Base-by-base conservation (phyloP, 2,797 vertebrate genomes). In the Myripristis murdjan region DNA sequence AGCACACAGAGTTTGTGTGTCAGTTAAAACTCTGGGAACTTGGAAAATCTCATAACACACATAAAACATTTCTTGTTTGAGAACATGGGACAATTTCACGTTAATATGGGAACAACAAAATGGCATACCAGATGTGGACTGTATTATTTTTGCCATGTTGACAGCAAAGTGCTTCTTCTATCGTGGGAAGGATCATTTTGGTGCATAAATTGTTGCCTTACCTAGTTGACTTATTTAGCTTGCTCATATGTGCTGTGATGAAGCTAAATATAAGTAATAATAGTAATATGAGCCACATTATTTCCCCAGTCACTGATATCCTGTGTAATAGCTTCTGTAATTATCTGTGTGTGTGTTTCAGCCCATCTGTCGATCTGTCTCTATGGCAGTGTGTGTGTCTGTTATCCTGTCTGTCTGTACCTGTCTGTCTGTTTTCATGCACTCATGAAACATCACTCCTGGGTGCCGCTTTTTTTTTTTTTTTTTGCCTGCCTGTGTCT, bases 281-380 rank as follows among this genome's bases (percentile, higher is more conserved):
- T 83, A 2, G n/a, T 85, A 72, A 52, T 54, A 26, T 20, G 37
- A 52, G 26, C 58, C 64, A 18, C 46, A 62, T 44, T 18, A 7
- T 39, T 28, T 8, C 33, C 46, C 52, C 33, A 70, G 72, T 67
- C 67, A 66, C 52, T 28, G 33, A 66, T 44, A 73, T 88, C 59
- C 58, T 54, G 66, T 62, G 64, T 62, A 64, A 76, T 63, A 82
- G 66, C 75, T 69, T 73, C 67, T 73, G 64, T 74, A 69, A 85
- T 78, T 73, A 81, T 57, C 69, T n/a, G n/a, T 43, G 49, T n/a
- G 20, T 46, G 20, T 70, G 64, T 57, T 8, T 69, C 28, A 58
- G 28, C 31, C 14, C 9, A 18, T 47, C 46, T 47, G 16, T 47
- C 18, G n/a, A 20, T 4, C 41, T 58, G 60, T 73, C 73, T 66